Evolutionary conservation across 2,797 vertebrate species (phyloP).

Genomic region (Lateolabrax maculatus): DNA sequence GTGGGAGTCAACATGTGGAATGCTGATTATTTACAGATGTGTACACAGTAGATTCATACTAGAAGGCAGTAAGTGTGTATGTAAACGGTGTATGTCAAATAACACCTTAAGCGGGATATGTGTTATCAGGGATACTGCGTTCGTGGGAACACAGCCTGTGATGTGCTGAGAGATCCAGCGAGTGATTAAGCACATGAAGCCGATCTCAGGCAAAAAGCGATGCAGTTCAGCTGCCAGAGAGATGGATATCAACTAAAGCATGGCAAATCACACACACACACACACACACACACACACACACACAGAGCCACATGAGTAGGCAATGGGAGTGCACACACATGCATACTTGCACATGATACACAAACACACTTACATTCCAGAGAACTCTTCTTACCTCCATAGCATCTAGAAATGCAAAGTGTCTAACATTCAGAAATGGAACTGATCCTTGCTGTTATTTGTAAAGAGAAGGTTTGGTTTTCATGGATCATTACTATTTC

Average conservation of each 20-base stretch:
- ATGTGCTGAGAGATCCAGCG: background rate
- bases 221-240: background rate
- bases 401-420: background rate
- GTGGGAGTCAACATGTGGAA: background rate
- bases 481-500: background rate
- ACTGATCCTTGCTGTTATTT: too few species aligned
- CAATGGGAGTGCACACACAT: background rate
- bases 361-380: too few species aligned
- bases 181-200: background rate
- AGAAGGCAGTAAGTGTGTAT: background rate
- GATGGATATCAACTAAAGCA: slow-evolving; percentile 10
- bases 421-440: background rate
- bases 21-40: background rate
- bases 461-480: background rate
- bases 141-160: background rate
- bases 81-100: background rate
- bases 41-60: background rate
- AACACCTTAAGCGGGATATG: background rate
- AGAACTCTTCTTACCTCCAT: background rate
- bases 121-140: background rate
- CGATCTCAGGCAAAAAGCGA: slow-evolving; percentile 2
- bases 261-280: slow-evolving; percentile 32
- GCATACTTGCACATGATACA: background rate
- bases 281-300: background rate
- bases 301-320: background rate